Percentiles rank a stretch among this genome's conserved stretches.
Evolutionary conservation across 2,113 vertebrate species (phyloP).

Genomic region (Turdus rufiventris): DNA sequence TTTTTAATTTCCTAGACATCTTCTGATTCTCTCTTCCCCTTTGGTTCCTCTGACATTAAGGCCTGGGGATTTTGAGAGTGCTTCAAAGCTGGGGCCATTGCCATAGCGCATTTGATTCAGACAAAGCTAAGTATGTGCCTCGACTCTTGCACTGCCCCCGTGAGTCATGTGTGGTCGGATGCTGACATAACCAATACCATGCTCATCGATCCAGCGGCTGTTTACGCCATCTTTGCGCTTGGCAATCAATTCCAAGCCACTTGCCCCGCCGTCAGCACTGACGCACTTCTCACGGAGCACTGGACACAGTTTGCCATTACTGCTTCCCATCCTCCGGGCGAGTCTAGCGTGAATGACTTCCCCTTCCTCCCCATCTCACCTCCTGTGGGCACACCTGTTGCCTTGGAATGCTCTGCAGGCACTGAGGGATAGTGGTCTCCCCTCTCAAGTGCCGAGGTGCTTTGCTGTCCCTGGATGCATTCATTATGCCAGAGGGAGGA

Average conservation of each 20-base stretch:
- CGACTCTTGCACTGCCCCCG: rapidly evolving
- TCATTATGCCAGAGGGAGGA: background rate
- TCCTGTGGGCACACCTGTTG: background rate
- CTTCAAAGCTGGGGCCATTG: background rate
- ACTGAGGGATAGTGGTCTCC: background rate
- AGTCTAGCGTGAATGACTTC: background rate
- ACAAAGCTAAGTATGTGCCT: background rate
- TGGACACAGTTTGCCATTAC: background rate
- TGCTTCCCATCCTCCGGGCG: background rate
- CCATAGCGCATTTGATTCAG: background rate
- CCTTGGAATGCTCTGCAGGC: rapidly evolving
- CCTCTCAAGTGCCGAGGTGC: background rate
- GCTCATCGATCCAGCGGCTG: background rate
- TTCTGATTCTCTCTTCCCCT: background rate
- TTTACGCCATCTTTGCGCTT: background rate
- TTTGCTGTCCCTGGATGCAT: background rate
- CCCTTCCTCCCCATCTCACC: background rate
- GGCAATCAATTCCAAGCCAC: background rate
- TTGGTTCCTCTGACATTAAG: background rate
- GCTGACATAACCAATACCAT: background rate
- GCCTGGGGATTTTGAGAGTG: background rate
- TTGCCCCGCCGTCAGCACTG: background rate
- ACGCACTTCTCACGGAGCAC: background rate
- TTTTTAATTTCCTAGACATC: background rate
- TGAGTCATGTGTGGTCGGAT: background rate